phyloP scores from a whole-genome alignment of 2,797 vertebrate genomes.

The Xyrichtys novacula region DNA sequence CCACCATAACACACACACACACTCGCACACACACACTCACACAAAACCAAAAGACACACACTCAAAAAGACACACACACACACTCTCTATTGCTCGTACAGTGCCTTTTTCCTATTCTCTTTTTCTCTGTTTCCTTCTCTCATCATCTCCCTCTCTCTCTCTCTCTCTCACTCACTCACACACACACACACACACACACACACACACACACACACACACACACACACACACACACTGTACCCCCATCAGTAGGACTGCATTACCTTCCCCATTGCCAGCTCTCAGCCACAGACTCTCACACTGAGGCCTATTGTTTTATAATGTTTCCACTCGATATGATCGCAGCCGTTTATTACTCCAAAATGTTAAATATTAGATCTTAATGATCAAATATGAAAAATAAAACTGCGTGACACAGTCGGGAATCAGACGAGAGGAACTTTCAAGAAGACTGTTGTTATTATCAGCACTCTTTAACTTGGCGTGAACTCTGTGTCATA shows the following conservation, averaged over 20 bases:
- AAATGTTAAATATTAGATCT: conserved; percentile 19
- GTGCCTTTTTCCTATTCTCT: conserved; percentile 37
- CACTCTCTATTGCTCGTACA: conserved; percentile 48
- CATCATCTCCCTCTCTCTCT: not conserved
- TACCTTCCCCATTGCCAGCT: conserved; percentile 74
- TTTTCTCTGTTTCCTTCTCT: conserved; percentile 4
- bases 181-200: too few relatives aligned
- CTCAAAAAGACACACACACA: conserved; percentile 16
- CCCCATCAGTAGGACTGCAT: conserved; percentile 75
- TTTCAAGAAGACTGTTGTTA: not conserved
- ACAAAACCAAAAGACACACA: too few relatives aligned
- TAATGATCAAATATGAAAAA: not conserved
- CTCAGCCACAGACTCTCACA: conserved; percentile 44
- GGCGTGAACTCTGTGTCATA: not conserved
- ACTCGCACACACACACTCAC: conserved; percentile 43
- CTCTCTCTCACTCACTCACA: not conserved
- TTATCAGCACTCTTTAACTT: not conserved
- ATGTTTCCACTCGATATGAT: conserved; percentile 22
- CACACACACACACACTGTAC: conserved; percentile 28
- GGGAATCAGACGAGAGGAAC: not conserved
- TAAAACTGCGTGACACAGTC: not conserved
- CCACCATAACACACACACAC: conserved; percentile 69
- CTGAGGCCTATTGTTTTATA: conserved; percentile 45
- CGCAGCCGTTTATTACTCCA: conserved; percentile 22
- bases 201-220: conserved; percentile 9